Conservation (phyloP, 2,113 vertebrate genomes). For the Mobula hypostoma region DNA sequence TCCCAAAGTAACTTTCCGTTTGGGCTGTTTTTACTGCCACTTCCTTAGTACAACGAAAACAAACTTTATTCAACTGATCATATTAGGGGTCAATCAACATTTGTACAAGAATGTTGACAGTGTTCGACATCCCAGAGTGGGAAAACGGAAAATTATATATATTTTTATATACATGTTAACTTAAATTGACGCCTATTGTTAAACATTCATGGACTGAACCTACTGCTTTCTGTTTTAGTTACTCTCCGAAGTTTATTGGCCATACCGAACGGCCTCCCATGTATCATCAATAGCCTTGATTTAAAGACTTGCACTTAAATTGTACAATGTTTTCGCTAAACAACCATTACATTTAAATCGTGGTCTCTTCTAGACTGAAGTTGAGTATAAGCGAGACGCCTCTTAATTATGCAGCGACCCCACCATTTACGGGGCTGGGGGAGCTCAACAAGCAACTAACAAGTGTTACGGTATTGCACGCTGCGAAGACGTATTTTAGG, state of each 20-base stretch:
- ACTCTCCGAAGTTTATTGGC: background rate
- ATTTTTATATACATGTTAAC: background rate
- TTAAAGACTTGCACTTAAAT: background rate
- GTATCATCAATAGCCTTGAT: background rate
- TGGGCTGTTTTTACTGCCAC: background rate
- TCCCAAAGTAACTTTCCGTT: background rate
- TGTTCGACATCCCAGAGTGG: background rate
- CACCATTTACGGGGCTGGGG: background rate
- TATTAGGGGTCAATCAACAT: slow-evolving; percentile 35
- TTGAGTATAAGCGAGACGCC: background rate
- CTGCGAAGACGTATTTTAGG: background rate
- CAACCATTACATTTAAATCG: background rate
- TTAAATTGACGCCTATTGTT: background rate
- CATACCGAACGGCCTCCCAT: background rate
- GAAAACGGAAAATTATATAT: background rate
- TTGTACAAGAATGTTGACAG: slow-evolving; percentile 37
- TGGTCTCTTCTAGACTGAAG: background rate
- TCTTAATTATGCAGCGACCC: background rate
- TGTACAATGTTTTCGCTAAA: background rate
- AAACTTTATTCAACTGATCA: slow-evolving; percentile 4
- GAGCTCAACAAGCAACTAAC: background rate
- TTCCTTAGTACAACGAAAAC: slow-evolving; percentile 21
- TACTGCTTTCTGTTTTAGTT: background rate
- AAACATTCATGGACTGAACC: background rate
- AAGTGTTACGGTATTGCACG: background rate